Evolutionary conservation across 2,888 invertebrate species (phyloP).

Genomic region (Torymus texanus): DNA sequence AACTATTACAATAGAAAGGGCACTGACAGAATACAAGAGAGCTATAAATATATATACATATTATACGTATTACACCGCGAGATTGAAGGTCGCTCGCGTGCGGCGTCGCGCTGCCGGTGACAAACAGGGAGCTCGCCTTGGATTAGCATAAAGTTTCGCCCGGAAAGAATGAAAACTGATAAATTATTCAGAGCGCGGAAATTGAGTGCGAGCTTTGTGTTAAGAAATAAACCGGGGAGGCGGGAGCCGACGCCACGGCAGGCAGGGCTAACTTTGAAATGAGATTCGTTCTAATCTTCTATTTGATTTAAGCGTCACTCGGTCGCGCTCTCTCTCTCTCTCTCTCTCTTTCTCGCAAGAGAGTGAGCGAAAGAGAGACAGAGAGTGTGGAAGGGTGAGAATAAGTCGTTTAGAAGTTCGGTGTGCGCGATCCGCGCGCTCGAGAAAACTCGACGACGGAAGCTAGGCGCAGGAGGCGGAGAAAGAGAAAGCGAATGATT

Average conservation of each 20-base stretch:
- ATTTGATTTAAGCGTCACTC: slow-evolving; percentile 60
- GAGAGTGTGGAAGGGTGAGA: slow-evolving; percentile 28
- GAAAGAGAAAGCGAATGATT: slow-evolving; percentile 10
- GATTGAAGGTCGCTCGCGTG: slow-evolving; percentile 38
- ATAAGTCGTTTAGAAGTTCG: slow-evolving; percentile 59
- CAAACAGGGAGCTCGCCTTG: slow-evolving; percentile 20
- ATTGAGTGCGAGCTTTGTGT: slow-evolving; percentile 53
- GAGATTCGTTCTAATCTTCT: slow-evolving; percentile 63
- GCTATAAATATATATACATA: neutral
- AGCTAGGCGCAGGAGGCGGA: neutral
- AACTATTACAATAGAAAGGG: no score
- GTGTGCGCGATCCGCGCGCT: neutral
- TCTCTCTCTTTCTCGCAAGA: no score
- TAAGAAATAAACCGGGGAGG: slow-evolving; percentile 47
- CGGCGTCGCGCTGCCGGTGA: neutral
- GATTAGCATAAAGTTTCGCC: slow-evolving; percentile 49
- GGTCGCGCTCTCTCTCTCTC: neutral
- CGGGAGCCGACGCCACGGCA: neutral
- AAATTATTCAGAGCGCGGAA: slow-evolving; percentile 55
- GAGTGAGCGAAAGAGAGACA: slow-evolving; percentile 15
- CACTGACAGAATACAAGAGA: no score
- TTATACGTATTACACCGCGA: neutral
- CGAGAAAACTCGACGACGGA: neutral
- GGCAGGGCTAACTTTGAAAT: slow-evolving; percentile 57
- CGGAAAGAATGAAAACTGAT: slow-evolving; percentile 54